Base-by-base conservation (phyloP, 2,797 vertebrate species). In the Columba guinea region DNA sequence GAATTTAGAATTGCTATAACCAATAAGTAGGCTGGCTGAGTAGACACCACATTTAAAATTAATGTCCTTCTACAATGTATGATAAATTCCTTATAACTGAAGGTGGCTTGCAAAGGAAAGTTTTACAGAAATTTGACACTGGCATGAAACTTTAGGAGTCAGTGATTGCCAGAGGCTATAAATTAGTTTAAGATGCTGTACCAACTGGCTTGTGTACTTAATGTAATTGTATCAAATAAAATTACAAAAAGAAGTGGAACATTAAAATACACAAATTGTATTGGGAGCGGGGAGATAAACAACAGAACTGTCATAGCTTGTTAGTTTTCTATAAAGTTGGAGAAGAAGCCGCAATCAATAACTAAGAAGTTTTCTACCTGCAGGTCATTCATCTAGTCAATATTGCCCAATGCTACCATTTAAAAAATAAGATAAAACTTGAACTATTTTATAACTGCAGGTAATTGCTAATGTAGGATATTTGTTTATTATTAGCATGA, bases 41-140 rank as follows among this genome's bases (percentile, higher is more conserved):
- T 55, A 71, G 75, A 74, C 44, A 89, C 5, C 23, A 34, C 13
- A n/a, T 17, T 82, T 52, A 87, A 87, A 89, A 95, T 88, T 65
- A 92, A 84, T 65, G 51, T 16, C 52, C 30, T 88, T 84, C 59
- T 84, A 62, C 39, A 76, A 59, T 19, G 22, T 56, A 68, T 84
- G 91, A 91, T 78, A 78, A 84, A 88, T 73, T 82, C 22, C 26
- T 83, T 89, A 63, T n/a, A 81, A 92, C 5, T 53, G 63, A 82
- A 16, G 11, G 44, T 58, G 60, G 3, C 32, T 85, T 90, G 84
- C 87, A 82, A 89, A 90, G 87, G 27, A 74, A 92, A 92, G 18
- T 59, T 39, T 82, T 83, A 48, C 34, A 91, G 84, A 95, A 91
- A 87, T 92, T 67, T 95, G 78, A 51, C 58, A 84, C 46, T 85